Conservation (phyloP, 2,113 vertebrate species). For the Lutjanus erythropterus region DNA sequence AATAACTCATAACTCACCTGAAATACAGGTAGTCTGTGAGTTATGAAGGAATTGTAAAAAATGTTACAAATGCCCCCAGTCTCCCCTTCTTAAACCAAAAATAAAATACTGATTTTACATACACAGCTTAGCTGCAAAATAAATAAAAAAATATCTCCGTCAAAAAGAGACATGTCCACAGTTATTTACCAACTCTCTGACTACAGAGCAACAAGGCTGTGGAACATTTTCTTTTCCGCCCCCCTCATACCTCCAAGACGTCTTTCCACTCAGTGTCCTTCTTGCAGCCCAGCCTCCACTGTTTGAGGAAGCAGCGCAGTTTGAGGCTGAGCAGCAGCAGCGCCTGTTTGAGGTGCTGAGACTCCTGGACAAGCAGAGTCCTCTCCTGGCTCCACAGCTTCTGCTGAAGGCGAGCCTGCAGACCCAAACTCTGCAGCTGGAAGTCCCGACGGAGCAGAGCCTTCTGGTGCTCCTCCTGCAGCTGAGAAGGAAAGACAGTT, state of each 20-base stretch:
- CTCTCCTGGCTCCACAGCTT: slow-evolving; percentile 97
- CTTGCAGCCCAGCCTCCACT: slow-evolving; percentile 93
- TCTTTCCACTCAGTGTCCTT: slow-evolving; percentile 91
- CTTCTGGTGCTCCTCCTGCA: slow-evolving; percentile 97
- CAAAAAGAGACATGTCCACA: not conserved
- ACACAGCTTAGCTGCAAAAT: not conserved
- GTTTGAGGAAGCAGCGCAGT: slow-evolving; percentile 97
- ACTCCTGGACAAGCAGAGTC: slow-evolving; percentile 94
- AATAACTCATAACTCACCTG: too few relatives aligned
- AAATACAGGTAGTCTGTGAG: too few relatives aligned
- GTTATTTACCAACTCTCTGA: too few relatives aligned
- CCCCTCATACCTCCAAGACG: slow-evolving; percentile 90
- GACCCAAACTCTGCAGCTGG: slow-evolving; percentile 95
- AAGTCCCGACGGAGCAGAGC: slow-evolving; percentile 93
- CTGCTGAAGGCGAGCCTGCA: slow-evolving; percentile 95
- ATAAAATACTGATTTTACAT: not conserved
- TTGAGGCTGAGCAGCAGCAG: slow-evolving; percentile 96
- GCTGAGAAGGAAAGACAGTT: slow-evolving; percentile 72
- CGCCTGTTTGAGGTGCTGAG: slow-evolving; percentile 95
- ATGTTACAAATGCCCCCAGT: too few relatives aligned
- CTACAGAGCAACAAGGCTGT: not conserved
- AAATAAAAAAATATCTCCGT: not conserved
- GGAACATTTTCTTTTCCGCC: not conserved
- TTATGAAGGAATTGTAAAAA: too few relatives aligned
- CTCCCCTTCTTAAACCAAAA: not conserved